Evolutionary conservation across 2,113 vertebrate species (phyloP), one percentile per base, ranked within the genome.

Genomic region (Porphyrio hochstetteri): DNA sequence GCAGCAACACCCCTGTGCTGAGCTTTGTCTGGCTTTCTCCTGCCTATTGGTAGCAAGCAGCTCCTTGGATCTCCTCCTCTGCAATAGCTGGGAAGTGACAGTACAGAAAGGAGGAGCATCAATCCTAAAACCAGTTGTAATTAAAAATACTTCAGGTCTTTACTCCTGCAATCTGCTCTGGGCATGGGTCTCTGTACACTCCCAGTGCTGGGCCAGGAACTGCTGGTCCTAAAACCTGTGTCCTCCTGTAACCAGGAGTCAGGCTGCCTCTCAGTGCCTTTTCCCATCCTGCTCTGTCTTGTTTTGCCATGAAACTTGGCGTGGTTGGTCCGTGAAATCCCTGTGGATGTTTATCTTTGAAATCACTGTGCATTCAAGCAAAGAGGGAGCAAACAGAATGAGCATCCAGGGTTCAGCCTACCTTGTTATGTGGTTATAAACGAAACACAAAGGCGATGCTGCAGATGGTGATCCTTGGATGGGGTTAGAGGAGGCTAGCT

Each of bases 111-210:
- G 14, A 52, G 48, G 9, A 82, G 13, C 40, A 16, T 80, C 52
- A 65, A 33, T 56, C 63, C 7, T 5, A 29, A 74, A 92, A 44
- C 8, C n/a, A 27, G 28, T 9, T 4, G 46, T 31, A 33, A 63
- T 74, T 74, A 65, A n/a, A 78, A 55, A 13, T 16, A 11, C 12
- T 64, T 48, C 11, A 29, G 16, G 21, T 48, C 42, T 65, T 75
- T 48, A 15, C 35, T 63, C n/a, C 55, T 16, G 8, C 21, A 14
- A 2, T 42, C 56, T 75, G 61, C 56, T 92, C 28, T 36, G 79
- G 40, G 18, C 2, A 1, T 16, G 6, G 31, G 8, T 52, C 38
- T 55, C 29, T 5, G 25, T 10, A 1, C 4, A 48, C 4, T 69
- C 13, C 14, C 10, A 5, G 35, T 17, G 31, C 40, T 44, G 63